Percentiles rank a stretch among this genome's conserved stretches.
phyloP scores from a whole-genome alignment of 2,797 vertebrate genomes.

The Eulemur albifrons region DNA sequence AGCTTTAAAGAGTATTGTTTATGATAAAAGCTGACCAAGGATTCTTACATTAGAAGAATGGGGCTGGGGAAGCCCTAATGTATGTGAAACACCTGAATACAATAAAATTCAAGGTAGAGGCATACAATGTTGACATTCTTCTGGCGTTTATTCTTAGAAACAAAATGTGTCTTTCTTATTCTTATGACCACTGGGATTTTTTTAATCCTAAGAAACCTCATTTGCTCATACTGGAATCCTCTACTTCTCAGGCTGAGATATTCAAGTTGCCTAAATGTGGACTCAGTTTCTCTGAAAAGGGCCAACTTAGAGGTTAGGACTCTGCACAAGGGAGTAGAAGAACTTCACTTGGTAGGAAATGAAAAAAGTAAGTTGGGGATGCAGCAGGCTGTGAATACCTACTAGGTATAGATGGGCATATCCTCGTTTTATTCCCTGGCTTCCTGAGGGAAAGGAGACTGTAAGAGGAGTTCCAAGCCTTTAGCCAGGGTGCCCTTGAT shows the following conservation, averaged over 20 bases:
- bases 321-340: neutral
- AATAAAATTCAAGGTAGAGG: conserved; percentile 36
- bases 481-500: neutral
- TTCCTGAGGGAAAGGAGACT: neutral
- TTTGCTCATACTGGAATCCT: neutral
- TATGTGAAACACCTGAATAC: neutral
- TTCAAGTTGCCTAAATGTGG: neutral
- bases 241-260: neutral
- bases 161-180: conserved; percentile 20
- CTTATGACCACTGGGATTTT: neutral
- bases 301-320: neutral
- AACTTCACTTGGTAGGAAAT: neutral
- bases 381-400: neutral
- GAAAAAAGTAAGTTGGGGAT: neutral
- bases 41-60: conserved; percentile 38
- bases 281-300: neutral
- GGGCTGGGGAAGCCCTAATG: neutral
- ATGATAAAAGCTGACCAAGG: conserved; percentile 62
- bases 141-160: conserved; percentile 52
- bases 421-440: neutral
- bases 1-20: conserved; percentile 60
- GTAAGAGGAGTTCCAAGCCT: neutral
- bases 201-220: conserved; percentile 14
- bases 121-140: neutral
- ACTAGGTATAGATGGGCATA: no score